These are phyloP conservation scores for Ptychochromis oligacanthus DNA, from an alignment of 2,113 vertebrate species.

Conservation along the genomic window DNA sequence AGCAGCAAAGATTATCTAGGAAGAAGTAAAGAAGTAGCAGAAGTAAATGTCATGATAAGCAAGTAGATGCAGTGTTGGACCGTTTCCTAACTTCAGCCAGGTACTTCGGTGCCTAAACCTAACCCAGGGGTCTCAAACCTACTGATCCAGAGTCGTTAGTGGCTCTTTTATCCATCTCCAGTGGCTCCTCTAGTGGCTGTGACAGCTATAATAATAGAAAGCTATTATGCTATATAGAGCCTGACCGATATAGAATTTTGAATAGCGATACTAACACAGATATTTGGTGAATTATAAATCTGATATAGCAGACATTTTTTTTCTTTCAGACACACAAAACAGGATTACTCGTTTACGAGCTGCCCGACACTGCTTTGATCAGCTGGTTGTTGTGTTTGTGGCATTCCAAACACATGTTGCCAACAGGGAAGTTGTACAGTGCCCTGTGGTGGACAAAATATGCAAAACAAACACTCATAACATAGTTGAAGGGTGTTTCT, in stretches of 20 bases:
- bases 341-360: no score
- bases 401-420: no score
- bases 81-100: neutral
- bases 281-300: neutral
- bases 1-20: neutral
- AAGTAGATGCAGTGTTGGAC: neutral
- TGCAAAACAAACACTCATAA: neutral
- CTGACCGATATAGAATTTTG: neutral
- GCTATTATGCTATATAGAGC: neutral
- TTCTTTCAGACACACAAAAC: neutral
- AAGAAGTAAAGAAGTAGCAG: neutral
- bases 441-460: neutral
- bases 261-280: neutral
- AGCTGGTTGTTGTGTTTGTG: no score
- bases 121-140: neutral
- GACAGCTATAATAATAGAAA: no score
- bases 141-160: neutral
- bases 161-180: neutral
- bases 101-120: neutral
- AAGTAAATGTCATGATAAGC: neutral
- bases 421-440: neutral
- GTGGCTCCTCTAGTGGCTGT: neutral
- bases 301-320: neutral
- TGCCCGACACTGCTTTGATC: no score
- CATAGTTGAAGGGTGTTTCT: neutral